Conservation (phyloP, 2,888 invertebrate genomes). For the Leucophenga montana region DNA sequence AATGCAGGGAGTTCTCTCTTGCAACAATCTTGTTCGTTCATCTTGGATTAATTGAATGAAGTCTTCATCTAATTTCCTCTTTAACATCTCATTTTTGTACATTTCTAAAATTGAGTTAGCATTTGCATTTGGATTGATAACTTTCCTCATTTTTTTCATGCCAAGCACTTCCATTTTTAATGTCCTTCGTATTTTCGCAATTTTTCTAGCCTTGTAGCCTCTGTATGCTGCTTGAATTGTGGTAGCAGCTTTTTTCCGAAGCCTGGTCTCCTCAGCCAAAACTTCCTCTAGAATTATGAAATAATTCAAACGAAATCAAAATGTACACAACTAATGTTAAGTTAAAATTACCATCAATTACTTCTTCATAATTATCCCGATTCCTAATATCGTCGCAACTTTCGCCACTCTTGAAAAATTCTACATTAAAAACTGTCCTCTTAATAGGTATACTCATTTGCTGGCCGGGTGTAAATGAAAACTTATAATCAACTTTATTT, state of each 20-base stretch:
- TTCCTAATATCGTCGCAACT: constrained; percentile 48
- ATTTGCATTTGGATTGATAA: constrained; percentile 41
- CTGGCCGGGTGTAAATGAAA: constrained; percentile 64
- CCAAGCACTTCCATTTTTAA: constrained; percentile 57
- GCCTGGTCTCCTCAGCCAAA: constrained; percentile 1
- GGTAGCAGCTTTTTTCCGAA: constrained; percentile 51
- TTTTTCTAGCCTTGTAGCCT: constrained; percentile 53
- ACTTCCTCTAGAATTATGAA: constrained; percentile 40
- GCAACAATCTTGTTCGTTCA: constrained; percentile 74
- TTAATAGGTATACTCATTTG: constrained; percentile 66
- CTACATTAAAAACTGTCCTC: constrained; percentile 61
- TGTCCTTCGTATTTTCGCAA: constrained; percentile 43
- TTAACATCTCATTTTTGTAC: constrained; percentile 56
- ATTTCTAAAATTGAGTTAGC: constrained; percentile 52
- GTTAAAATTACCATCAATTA: constrained; percentile 39
- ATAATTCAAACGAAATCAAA: background rate
- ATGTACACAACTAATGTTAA: background rate
- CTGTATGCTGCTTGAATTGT: constrained; percentile 64
- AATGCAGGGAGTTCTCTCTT: constrained; percentile 75
- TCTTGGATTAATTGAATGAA: constrained; percentile 71
- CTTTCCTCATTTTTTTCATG: constrained; percentile 48
- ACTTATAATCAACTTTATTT: constrained; percentile 57
- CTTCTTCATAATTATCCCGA: constrained; percentile 20
- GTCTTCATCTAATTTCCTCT: constrained; percentile 59
- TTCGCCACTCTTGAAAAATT: constrained; percentile 55